Evolutionary conservation across 2,797 vertebrate genomes (phyloP).

Genomic region (Eulemur mongoz): DNA sequence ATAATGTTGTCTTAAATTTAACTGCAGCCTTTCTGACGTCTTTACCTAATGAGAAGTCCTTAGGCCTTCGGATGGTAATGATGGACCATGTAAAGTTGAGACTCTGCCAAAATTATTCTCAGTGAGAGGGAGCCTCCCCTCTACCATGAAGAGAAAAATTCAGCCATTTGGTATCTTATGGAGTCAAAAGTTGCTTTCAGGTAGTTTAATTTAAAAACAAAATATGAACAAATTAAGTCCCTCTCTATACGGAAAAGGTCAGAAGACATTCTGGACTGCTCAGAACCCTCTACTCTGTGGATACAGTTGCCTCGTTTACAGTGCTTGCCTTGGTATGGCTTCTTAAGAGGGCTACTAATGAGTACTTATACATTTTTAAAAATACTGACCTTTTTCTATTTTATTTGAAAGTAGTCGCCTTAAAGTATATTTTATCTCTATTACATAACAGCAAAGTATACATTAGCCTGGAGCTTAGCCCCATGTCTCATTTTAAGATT

Average conservation of each 20-base stretch:
- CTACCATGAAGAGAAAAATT: background rate
- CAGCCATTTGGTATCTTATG: background rate
- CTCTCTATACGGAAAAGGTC: background rate
- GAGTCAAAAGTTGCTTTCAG: background rate
- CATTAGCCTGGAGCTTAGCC: background rate
- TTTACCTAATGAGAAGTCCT: background rate
- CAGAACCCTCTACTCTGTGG: background rate
- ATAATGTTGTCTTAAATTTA: background rate
- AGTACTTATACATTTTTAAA: background rate
- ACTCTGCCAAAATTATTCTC: background rate
- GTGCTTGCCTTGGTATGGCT: background rate
- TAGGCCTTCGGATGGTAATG: background rate
- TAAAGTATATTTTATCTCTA: background rate
- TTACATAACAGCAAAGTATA: background rate
- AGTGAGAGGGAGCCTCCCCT: background rate
- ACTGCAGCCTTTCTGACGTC: background rate
- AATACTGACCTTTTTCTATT: background rate
- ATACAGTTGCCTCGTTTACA: background rate
- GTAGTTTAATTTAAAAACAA: background rate
- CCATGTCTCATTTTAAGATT: background rate
- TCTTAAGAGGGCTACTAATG: background rate
- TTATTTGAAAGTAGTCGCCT: conserved; percentile 5
- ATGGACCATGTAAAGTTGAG: background rate
- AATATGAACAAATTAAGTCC: background rate
- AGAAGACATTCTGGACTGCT: background rate